These are phyloP conservation scores for Gymnorhina tibicen DNA, from an alignment of 2,113 vertebrate genomes.

Conservation along the genomic window DNA sequence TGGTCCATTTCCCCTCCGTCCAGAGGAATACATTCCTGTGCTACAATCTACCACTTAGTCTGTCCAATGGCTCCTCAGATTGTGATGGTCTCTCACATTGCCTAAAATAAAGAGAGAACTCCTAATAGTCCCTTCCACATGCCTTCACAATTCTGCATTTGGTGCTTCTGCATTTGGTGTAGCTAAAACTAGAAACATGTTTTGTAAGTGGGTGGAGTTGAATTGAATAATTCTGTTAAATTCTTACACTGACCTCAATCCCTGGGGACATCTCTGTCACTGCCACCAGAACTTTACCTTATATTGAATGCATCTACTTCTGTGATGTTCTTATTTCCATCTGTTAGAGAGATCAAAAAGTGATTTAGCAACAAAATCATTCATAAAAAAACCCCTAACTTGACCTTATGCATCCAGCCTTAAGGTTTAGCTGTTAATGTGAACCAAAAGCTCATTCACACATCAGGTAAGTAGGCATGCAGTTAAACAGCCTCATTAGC, in stretches of 20 bases:
- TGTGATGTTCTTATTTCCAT: conserved; percentile 61
- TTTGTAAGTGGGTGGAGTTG: neutral
- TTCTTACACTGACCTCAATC: neutral
- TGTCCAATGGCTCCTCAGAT: neutral
- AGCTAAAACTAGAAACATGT: neutral
- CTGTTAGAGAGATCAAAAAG: conserved; percentile 45
- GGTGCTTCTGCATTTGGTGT: neutral
- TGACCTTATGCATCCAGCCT: neutral
- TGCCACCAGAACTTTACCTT: conserved; percentile 70
- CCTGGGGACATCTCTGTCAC: neutral
- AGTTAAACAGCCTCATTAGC: neutral
- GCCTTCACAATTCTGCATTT: neutral
- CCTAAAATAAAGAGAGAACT: neutral
- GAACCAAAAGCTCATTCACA: neutral
- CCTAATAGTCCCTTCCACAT: neutral
- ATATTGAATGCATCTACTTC: conserved; percentile 69
- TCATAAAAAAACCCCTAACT: neutral
- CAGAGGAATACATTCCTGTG: neutral
- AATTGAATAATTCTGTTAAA: neutral
- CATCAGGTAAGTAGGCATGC: neutral
- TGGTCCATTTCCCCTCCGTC: neutral
- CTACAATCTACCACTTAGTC: neutral
- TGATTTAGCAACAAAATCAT: neutral
- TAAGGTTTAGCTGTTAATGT: neutral
- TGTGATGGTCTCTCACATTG: neutral